Base-by-base conservation (phyloP, 2,113 vertebrate genomes). In the Taurulus bubalis region DNA sequence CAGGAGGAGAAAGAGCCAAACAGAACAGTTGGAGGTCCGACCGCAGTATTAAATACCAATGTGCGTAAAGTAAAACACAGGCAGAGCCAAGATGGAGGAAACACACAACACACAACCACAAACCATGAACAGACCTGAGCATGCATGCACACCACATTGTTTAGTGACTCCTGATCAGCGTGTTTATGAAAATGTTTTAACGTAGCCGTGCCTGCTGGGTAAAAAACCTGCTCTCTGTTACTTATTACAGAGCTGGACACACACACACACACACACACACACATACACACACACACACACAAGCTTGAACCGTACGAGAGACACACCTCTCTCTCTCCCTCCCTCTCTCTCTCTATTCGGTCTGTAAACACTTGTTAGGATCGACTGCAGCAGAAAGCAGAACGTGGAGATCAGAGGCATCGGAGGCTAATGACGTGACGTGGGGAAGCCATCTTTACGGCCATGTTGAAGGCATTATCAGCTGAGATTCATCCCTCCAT, bases 401-500 rank as follows among this genome's bases (percentile, higher is more conserved):
- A 85, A n/a, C n/a, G n/a, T n/a, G n/a, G n/a, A n/a, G n/a, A n/a
- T n/a, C n/a, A n/a, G n/a, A n/a, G n/a, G n/a, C n/a, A n/a, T n/a
- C n/a, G n/a, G n/a, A n/a, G n/a, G n/a, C 83, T 91, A 91, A 93
- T 88, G 91, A 88, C 71, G 83, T 83, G 89, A 88, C 66, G 53
- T 22, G 80, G 53, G 70, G 82, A 77, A 73, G 89, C 78, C 89
- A 87, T 72, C 78, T 58, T n/a, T n/a, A n/a, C n/a, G n/a, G n/a
- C 82, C 93, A 94, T 92, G 77, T 87, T 94, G 93, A 94, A 94
- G 89, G 89, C 90, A 94, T 94, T 94, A 94, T 88, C 88, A n/a
- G n/a, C n/a, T n/a, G n/a, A 87, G 90, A 90, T 75, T 77, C 75
- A 87, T 91, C 84, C 80, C 77, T 86, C 82, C 89, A 89, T 92